Evolutionary conservation across 1,140 invertebrate genomes (phyloP).

Genomic region (Anoplophora glabripennis): DNA sequence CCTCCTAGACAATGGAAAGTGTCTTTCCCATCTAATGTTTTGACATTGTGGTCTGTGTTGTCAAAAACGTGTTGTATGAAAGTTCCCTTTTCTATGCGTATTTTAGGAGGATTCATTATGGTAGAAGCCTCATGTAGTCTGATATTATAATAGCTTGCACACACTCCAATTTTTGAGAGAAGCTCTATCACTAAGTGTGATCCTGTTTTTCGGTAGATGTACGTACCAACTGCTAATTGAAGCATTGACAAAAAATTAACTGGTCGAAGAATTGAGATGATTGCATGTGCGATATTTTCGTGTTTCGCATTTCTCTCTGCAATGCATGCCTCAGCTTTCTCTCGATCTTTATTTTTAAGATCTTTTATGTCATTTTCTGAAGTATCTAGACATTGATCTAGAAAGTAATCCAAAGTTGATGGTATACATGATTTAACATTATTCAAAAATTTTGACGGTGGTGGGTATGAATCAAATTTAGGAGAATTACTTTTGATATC

Average conservation of each 20-base stretch:
- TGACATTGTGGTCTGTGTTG: constrained; percentile 1
- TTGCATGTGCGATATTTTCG: neutral
- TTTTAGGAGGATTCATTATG: neutral
- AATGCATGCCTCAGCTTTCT: neutral
- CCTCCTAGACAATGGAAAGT: neutral
- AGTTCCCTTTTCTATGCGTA: neutral
- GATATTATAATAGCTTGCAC: constrained; percentile 5
- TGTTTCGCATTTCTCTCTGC: neutral
- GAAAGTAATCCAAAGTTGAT: no score
- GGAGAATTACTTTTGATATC: no score
- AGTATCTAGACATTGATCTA: no score
- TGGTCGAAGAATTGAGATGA: neutral
- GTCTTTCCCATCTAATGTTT: no score
- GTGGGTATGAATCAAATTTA: no score
- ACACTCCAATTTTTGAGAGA: neutral
- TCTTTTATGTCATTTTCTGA: no score
- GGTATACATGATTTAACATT: no score
- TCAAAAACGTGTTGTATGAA: constrained; percentile 1
- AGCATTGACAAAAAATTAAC: neutral
- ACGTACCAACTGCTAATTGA: neutral
- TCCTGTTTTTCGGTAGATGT: constrained; percentile 2
- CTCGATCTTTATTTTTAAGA: neutral
- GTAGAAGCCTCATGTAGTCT: neutral
- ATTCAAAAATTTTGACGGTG: no score
- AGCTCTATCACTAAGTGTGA: neutral